Percentiles rank a stretch among this genome's conserved stretches.
phyloP scores from a whole-genome alignment of 2,797 vertebrate species.

The Pangasius djambal region DNA sequence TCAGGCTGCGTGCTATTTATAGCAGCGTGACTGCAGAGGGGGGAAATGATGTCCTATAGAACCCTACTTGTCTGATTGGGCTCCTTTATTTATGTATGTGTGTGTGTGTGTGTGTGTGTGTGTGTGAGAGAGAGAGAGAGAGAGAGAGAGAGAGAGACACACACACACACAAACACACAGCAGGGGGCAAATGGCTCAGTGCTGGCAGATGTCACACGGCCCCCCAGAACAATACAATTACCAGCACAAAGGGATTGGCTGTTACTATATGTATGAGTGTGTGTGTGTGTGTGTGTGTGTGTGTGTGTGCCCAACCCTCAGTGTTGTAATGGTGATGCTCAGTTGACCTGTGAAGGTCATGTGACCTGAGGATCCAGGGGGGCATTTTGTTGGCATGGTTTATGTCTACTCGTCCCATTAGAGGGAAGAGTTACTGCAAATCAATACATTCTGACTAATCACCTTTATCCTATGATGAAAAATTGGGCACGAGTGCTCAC shows the following conservation, averaged over 20 bases:
- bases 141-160: slow-evolving; percentile 66
- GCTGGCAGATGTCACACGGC: slow-evolving; percentile 72
- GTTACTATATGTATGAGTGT: slow-evolving; percentile 36
- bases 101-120: slow-evolving; percentile 67
- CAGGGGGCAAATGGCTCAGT: slow-evolving; percentile 69
- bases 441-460: not conserved
- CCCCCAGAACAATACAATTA: slow-evolving; percentile 63
- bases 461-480: not conserved
- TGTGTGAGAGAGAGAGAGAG: slow-evolving; percentile 65
- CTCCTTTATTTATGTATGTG: slow-evolving; percentile 45
- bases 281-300: slow-evolving; percentile 28
- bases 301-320: not conserved
- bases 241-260: slow-evolving; percentile 59
- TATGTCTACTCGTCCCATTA: not conserved
- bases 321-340: not conserved
- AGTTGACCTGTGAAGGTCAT: slow-evolving; percentile 22
- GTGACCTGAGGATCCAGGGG: not conserved
- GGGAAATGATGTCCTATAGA: slow-evolving; percentile 39
- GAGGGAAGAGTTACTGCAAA: not conserved
- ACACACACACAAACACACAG: slow-evolving; percentile 39
- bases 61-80: not conserved
- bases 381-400: not conserved
- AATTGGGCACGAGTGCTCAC: not conserved
- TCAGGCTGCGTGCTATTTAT: slow-evolving; percentile 48
- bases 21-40: not conserved